Base-by-base conservation (phyloP, 2,113 vertebrate species). In the Aphyosemion australe region DNA sequence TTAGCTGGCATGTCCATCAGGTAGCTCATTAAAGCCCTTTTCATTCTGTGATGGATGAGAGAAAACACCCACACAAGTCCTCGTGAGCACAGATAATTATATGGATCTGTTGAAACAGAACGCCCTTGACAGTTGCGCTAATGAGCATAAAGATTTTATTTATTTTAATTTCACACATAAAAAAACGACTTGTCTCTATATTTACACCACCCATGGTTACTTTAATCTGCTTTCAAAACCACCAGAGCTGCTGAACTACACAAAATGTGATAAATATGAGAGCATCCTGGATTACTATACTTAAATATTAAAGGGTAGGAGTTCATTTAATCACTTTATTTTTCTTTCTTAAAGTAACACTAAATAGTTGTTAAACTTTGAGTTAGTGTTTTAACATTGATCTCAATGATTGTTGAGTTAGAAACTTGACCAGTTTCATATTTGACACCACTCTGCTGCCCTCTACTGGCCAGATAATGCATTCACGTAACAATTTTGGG, bases 121-220 rank as follows among this genome's bases (percentile, higher is more conserved):
- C 13, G 32, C 20, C 3, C 21, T 46, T 26, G 14, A 52, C 46
- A 57, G 32, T 26, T 48, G 9, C 15, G n/a, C 45, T 47, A 47
- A 47, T 19, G n/a, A 48, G 46, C n/a, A 48, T 10, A 48, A 48
- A 18, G 8, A 19, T 18, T 48, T n/a, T n/a, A 15, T 13, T 45
- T n/a, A 15, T 67, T 75, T 71, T 46, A 1, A 66, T 41, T 62
- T 54, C 6, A 54, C 18, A 12, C 58, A 16, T 5, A 48, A 19
- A 46, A 45, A 47, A 9, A 47, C n/a, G 6, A 18, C 16, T 47
- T 47, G 42, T 18, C 9, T 43, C 21, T 57, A 57, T 0, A n/a
- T 52, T 78, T 37, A 57, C n/a, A 57, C 34, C 39, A 39, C 55
- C 21, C 10, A 41, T 39, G 19, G 37, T 65, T 60, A 21, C 15